Evolutionary conservation across 2,797 vertebrate species (phyloP).

Genomic region (Hemitrygon akajei): DNA sequence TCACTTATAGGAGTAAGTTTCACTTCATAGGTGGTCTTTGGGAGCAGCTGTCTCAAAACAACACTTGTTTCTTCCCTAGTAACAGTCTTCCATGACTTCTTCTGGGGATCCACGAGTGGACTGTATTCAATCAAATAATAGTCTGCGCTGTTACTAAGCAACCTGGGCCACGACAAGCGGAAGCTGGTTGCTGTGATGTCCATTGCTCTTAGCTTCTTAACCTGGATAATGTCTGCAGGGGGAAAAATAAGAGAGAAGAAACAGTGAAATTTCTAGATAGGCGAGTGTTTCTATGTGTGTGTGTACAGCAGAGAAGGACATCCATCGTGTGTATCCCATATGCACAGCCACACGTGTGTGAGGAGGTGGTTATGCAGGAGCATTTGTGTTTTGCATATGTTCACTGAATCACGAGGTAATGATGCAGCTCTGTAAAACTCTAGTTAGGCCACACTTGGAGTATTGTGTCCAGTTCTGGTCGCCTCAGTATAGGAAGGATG

Average conservation of each 20-base stretch:
- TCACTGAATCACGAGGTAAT: no score
- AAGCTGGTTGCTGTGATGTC: slow-evolving; percentile 72
- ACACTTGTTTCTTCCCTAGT: slow-evolving; percentile 58
- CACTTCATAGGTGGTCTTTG: slow-evolving; percentile 74
- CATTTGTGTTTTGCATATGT: background rate
- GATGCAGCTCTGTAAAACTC: no score
- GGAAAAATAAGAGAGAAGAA: background rate
- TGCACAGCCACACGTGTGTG: no score
- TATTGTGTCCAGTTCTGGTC: no score
- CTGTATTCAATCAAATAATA: slow-evolving; percentile 72
- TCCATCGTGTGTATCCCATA: no score
- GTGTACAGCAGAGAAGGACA: no score
- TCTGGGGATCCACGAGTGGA: slow-evolving; percentile 43
- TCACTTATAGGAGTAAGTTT: slow-evolving; percentile 73
- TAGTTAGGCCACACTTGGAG: no score
- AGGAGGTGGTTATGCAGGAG: background rate
- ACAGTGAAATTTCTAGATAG: background rate
- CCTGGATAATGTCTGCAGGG: slow-evolving; percentile 69
- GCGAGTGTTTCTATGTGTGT: background rate
- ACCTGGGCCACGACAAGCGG: slow-evolving; percentile 70
- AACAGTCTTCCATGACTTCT: slow-evolving; percentile 54
- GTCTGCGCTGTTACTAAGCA: slow-evolving; percentile 63
- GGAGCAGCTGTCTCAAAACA: slow-evolving; percentile 58
- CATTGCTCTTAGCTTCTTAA: slow-evolving; percentile 65
- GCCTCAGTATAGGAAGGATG: no score